phyloP scores from a whole-genome alignment of 2,888 invertebrate genomes.

The Eubasilissa splendida region DNA sequence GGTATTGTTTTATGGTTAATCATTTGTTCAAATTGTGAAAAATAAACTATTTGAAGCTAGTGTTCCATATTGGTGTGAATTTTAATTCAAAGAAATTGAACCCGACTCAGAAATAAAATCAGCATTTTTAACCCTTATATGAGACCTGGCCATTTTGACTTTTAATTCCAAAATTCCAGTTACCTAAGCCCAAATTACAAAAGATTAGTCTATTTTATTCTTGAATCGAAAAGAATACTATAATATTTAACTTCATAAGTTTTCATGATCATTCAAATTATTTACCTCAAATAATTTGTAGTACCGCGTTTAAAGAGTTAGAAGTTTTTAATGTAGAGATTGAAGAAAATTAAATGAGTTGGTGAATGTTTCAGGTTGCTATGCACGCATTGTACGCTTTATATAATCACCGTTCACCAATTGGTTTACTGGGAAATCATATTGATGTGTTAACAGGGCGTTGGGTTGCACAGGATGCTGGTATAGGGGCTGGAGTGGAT shows the following conservation, averaged over 20 bases:
- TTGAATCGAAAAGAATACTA: too few relatives aligned
- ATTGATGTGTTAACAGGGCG: constrained; percentile 94
- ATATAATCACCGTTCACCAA: constrained; percentile 87
- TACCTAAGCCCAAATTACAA: too few relatives aligned
- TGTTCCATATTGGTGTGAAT: too few relatives aligned
- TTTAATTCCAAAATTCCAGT: too few relatives aligned
- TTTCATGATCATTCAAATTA: too few relatives aligned
- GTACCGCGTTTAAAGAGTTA: too few relatives aligned
- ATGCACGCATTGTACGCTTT: constrained; percentile 91
- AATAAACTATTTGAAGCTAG: background rate
- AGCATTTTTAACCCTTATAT: background rate
- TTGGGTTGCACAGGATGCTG: constrained; percentile 99
- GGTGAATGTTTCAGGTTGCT: constrained; percentile 78
- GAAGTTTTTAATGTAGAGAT: too few relatives aligned
- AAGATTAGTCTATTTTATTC: too few relatives aligned
- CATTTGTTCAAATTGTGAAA: background rate
- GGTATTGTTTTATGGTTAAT: constrained; percentile 64
- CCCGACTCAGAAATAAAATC: too few relatives aligned
- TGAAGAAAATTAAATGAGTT: background rate
- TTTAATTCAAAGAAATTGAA: too few relatives aligned
- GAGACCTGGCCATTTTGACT: background rate
- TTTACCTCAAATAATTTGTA: too few relatives aligned
- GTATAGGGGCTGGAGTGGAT: constrained; percentile 96
- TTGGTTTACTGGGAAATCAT: constrained; percentile 96
- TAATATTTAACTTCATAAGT: too few relatives aligned